phyloP scores from a whole-genome alignment of 53 echinoderm and acorn worm genomes.

The Holothuria leucospilota region DNA sequence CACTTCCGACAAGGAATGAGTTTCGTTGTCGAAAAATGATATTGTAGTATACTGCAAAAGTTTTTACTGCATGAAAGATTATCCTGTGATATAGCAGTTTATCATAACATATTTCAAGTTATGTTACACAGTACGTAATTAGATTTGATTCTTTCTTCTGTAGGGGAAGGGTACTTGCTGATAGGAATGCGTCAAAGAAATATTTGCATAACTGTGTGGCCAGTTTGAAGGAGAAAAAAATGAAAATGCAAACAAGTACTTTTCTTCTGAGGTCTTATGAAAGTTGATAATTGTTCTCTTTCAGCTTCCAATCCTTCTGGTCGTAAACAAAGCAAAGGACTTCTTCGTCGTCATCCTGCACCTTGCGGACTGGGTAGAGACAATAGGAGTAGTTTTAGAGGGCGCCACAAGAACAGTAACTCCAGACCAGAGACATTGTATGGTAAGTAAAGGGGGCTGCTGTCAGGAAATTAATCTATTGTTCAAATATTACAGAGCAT shows the following conservation, averaged over 20 bases:
- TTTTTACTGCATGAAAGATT: no score
- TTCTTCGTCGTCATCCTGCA: conserved; percentile 69
- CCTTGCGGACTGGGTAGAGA: conserved; percentile 78
- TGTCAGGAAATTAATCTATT: no score
- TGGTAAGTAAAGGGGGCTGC: conserved; percentile 37
- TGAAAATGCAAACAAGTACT: no score
- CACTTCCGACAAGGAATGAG: no score
- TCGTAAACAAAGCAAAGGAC: conserved; percentile 84
- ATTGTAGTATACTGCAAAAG: no score
- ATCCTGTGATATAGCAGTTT: no score
- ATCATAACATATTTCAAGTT: background rate
- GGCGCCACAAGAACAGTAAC: conserved; percentile 68
- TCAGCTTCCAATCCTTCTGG: conserved; percentile 59
- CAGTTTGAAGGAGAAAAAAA: no score
- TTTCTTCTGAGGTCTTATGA: background rate
- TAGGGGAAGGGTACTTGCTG: no score
- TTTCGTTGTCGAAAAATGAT: no score
- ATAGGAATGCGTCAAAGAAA: no score
- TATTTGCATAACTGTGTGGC: no score
- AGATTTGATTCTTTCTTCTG: background rate
- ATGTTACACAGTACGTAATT: background rate
- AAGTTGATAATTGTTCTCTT: background rate
- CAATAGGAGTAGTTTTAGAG: conserved; percentile 64
- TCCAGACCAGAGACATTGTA: conserved; percentile 81
- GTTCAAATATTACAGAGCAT: no score